A percentile compares a stretch with the other conserved stretches of the same genome.
Evolutionary conservation across 1,140 invertebrate genomes (phyloP).

Genomic region (Coenobita brevimanus): DNA sequence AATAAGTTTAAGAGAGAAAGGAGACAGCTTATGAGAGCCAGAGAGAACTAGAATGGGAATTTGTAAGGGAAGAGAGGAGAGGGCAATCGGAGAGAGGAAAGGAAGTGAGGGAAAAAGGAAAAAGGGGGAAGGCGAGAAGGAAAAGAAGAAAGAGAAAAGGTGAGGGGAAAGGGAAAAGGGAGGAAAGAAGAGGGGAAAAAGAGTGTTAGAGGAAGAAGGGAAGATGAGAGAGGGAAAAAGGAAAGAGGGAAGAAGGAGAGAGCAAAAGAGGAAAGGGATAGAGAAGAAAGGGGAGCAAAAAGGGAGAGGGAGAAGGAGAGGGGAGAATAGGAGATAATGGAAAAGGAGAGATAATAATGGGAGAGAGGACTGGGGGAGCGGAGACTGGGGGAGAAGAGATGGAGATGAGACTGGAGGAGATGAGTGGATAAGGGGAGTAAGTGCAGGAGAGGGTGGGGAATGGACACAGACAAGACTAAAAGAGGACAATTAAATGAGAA

Average conservation of each 20-base stretch:
- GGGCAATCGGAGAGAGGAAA: too few relatives aligned
- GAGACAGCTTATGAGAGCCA: too few relatives aligned
- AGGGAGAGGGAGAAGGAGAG: neutral
- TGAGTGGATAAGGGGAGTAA: neutral
- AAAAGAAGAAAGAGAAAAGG: neutral
- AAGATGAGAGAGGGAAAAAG: neutral
- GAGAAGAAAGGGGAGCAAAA: neutral
- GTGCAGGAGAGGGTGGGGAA: neutral
- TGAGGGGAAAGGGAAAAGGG: neutral
- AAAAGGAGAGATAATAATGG: neutral
- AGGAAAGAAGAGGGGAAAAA: neutral
- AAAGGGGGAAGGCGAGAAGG: neutral
- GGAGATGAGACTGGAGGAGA: neutral
- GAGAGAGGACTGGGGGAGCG: neutral
- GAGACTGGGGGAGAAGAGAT: neutral
- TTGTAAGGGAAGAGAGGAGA: neutral
- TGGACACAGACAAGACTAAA: neutral
- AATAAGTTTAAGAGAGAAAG: neutral
- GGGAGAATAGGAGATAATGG: neutral
- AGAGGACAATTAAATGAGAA: neutral
- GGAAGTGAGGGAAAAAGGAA: neutral
- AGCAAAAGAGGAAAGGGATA: neutral
- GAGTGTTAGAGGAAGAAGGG: neutral
- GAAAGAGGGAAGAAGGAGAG: neutral
- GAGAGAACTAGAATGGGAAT: too few relatives aligned